A percentile compares a stretch with the other conserved stretches of the same genome.
phyloP scores from a whole-genome alignment of 2,888 invertebrate species.

The Erpobdella octoculata region DNA sequence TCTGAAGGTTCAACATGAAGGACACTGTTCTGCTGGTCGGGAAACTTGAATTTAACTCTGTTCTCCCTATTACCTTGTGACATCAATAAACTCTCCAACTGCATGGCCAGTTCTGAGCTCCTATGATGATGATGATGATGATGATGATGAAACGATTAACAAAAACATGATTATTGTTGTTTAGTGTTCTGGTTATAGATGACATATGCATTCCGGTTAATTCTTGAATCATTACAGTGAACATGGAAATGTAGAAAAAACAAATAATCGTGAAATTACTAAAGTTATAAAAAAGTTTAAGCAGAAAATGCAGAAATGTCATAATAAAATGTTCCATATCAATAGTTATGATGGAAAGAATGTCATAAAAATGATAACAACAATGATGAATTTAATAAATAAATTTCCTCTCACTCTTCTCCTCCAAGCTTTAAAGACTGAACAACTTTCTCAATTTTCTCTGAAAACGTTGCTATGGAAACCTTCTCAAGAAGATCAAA shows the following conservation, averaged over 20 bases:
- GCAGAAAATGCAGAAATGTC: too few species aligned
- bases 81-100: constrained; percentile 69
- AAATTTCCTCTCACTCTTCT: background rate
- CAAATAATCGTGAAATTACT: too few species aligned
- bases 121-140: too few species aligned
- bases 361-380: background rate
- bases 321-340: too few species aligned
- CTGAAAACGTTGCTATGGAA: constrained; percentile 52
- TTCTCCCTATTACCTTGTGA: constrained; percentile 58
- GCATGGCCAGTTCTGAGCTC: constrained; percentile 68
- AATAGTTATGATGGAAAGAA: too few species aligned
- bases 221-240: too few species aligned
- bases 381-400: background rate
- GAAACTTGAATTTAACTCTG: constrained; percentile 38
- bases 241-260: too few species aligned
- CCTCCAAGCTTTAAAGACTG: background rate
- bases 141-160: background rate
- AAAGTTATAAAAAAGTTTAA: too few species aligned
- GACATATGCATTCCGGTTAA: too few species aligned
- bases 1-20: constrained; percentile 29
- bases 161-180: background rate
- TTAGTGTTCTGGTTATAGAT: too few species aligned
- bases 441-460: constrained; percentile 37
- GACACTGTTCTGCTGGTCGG: constrained; percentile 28
- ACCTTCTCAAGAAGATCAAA: constrained; percentile 70